A percentile compares a stretch with the other conserved stretches of the same genome.
Evolutionary conservation across 2,888 invertebrate genomes (phyloP).

Genomic region (Anoplius nigerrimus): DNA sequence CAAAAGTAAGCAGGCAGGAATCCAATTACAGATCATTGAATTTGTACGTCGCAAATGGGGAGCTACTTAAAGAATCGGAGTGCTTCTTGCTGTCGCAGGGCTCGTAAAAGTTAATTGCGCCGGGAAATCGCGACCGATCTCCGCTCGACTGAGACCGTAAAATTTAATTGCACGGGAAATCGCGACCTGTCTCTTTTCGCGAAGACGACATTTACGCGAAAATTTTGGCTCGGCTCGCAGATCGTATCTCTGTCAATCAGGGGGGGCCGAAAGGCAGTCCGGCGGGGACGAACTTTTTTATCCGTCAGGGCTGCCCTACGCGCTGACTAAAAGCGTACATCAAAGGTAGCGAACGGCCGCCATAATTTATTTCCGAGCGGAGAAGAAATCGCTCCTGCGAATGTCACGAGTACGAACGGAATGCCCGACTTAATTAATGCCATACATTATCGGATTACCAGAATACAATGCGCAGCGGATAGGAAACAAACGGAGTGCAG

Average conservation of each 20-base stretch:
- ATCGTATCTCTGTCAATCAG: slow-evolving; percentile 26
- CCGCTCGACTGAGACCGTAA: too few species aligned
- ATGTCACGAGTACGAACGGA: slow-evolving; percentile 27
- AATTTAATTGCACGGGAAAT: too few species aligned
- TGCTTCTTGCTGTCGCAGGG: too few species aligned
- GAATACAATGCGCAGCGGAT: slow-evolving; percentile 38
- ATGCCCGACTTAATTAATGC: slow-evolving; percentile 50
- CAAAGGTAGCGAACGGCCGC: slow-evolving; percentile 24
- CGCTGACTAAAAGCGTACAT: slow-evolving; percentile 14
- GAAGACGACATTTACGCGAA: slow-evolving; percentile 5
- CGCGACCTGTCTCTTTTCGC: not conserved
- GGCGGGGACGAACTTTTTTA: not conserved
- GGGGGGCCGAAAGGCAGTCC: not conserved
- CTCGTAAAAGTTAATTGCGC: too few species aligned
- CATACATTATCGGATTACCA: slow-evolving; percentile 48
- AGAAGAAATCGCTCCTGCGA: slow-evolving; percentile 23
- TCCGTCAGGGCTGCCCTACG: too few species aligned
- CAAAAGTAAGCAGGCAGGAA: too few species aligned
- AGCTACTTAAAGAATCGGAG: too few species aligned
- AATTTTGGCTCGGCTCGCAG: slow-evolving; percentile 8
- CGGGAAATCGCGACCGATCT: too few species aligned
- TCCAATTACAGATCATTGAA: too few species aligned
- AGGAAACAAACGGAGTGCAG: not conserved
- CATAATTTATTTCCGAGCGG: slow-evolving; percentile 32
- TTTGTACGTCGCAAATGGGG: too few species aligned